Percentiles rank a stretch among this genome's conserved stretches.
phyloP scores from a whole-genome alignment of 2,888 invertebrate species.

The Ectropis crepuscularia region DNA sequence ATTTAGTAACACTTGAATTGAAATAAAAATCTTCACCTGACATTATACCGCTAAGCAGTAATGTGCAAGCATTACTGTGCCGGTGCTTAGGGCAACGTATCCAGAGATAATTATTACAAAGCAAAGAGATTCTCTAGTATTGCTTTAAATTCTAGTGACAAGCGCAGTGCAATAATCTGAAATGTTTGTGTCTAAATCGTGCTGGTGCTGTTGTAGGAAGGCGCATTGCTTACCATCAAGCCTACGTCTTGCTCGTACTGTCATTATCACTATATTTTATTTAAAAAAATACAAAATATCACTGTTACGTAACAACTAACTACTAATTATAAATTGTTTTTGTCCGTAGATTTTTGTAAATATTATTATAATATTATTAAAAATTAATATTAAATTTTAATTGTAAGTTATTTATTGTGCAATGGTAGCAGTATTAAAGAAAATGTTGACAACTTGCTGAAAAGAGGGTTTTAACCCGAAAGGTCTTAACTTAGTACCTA shows the following conservation, averaged over 20 bases:
- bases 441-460: conserved; percentile 60
- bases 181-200: too few species aligned
- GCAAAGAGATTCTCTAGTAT: too few species aligned
- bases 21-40: too few species aligned
- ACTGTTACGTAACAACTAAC: conserved; percentile 49
- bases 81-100: too few species aligned
- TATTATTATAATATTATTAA: conserved; percentile 44
- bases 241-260: background rate
- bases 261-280: background rate
- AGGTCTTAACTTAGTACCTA: background rate
- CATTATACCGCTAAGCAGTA: too few species aligned
- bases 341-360: conserved; percentile 46
- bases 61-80: too few species aligned
- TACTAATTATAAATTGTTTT: conserved; percentile 57
- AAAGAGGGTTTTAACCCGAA: conserved; percentile 18
- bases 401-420: conserved; percentile 83
- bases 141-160: too few species aligned
- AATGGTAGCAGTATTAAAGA: conserved; percentile 82
- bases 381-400: conserved; percentile 54
- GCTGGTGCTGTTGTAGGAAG: too few species aligned
- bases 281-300: conserved; percentile 39
- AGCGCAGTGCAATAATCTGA: too few species aligned
- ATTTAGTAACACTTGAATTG: too few species aligned
- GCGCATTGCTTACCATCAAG: too few species aligned
- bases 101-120: too few species aligned